Percentiles rank a stretch among this genome's conserved stretches.
Conservation (phyloP, 2,888 invertebrate species). For the Drosophila macrothrix region DNA sequence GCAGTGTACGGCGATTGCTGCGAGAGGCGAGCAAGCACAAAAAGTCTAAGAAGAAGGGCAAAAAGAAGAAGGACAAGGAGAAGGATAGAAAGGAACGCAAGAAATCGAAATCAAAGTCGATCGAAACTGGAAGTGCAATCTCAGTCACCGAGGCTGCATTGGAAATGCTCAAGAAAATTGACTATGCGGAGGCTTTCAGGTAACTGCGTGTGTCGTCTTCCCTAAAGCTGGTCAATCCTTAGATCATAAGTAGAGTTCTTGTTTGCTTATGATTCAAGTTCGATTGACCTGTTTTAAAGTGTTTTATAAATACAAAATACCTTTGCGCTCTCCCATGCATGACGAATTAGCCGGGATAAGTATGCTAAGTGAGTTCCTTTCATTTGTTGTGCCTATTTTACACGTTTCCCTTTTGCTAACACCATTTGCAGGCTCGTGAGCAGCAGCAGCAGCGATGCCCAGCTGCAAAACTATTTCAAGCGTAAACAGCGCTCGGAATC, state of each 20-base stretch:
- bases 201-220: conserved; percentile 77
- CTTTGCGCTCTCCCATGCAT: conserved; percentile 39
- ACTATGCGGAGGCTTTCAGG: conserved; percentile 89
- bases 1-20: conserved; percentile 93
- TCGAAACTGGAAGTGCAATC: conserved; percentile 13
- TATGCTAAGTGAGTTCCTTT: conserved; percentile 38
- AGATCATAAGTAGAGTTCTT: conserved; percentile 18
- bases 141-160: conserved; percentile 71
- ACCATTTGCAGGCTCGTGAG: conserved; percentile 61
- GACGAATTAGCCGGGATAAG: conserved; percentile 49
- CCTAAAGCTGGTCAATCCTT: neutral
- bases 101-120: conserved; percentile 78
- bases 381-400: conserved; percentile 10
- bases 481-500: conserved; percentile 47
- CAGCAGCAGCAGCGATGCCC: conserved; percentile 84
- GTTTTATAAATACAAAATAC: neutral
- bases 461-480: conserved; percentile 73
- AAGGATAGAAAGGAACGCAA: conserved; percentile 59
- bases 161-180: conserved; percentile 88
- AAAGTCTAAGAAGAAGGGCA: conserved; percentile 87
- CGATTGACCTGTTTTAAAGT: conserved; percentile 11
- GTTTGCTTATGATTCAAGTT: conserved; percentile 22
- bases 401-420: conserved; percentile 9
- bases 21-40: conserved; percentile 92
- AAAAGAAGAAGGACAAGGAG: conserved; percentile 81